Base-by-base conservation (phyloP, 2,888 invertebrate genomes). In the Antheraea assamensis region DNA sequence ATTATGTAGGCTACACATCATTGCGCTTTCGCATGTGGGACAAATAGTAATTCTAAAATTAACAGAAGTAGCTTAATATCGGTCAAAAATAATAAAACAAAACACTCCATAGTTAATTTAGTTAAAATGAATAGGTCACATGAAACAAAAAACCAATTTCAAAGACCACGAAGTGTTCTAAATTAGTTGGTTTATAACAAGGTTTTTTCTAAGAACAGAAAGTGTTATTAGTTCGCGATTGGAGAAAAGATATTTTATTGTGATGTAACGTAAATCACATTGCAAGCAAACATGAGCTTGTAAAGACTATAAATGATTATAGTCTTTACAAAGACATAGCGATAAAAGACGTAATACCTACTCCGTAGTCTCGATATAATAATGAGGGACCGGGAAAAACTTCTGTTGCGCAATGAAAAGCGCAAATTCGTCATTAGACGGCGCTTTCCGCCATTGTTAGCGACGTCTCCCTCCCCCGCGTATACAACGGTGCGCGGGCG, bases 341-440 rank as follows among this genome's bases (percentile, higher is more conserved):
- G 83, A 92, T 92, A 93, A 93, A 88, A 87, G 87, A 85, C 83
- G 82, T 86, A 91, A 87, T 89, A 88, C 89, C 90, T 90, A 89
- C 91, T 92, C 90, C 88, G 86, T 90, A 92, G 92, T 93, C 93
- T 92, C 90, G 92, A 90, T 90, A 88, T 88, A 91, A 94, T 94
- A 94, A 94, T 92, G 92, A 93, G 90, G 86, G 91, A 92, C 91
- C 93, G 94, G 92, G 94, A 94, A 94, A 94, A 94, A 94, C 93
- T 94, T 94, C 90, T 94, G 94, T 94, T 92, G 92, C 93, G 93
- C 92, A 93, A 94, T 94, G 94, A 94, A 94, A 94, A 94, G 94
- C 94, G 94, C 94, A 94, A 94, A 94, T 94, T 94, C 94, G 94
- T 93, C 94, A 94, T 94, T 94, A 94, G 94, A 92, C 91, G 92